Evolutionary conservation across 2,113 vertebrate genomes (phyloP).

Genomic region (Chlorocebus sabaeus): DNA sequence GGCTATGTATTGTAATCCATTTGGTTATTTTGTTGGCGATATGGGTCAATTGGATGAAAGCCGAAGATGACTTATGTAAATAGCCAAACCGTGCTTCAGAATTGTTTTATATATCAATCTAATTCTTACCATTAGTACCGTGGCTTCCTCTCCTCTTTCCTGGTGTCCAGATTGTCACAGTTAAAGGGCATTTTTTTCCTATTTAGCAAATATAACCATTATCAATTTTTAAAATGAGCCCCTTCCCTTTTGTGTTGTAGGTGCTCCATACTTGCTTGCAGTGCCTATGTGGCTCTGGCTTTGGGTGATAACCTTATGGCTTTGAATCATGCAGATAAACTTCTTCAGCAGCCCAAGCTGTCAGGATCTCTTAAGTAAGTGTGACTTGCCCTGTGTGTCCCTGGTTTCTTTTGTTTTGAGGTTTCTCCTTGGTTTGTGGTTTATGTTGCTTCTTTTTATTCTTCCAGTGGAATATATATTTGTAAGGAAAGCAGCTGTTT

Average conservation of each 20-base stretch:
- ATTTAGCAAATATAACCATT: not conserved
- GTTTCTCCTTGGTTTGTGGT: not conserved
- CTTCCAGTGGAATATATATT: not conserved
- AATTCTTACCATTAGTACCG: not conserved
- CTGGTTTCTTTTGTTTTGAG: not conserved
- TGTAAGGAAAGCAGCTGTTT: not conserved
- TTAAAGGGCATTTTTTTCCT: not conserved
- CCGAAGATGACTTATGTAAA: not conserved
- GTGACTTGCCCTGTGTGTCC: not conserved
- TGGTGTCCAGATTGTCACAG: not conserved
- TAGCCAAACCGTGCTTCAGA: not conserved
- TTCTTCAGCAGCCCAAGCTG: conserved; percentile 95
- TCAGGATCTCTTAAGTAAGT: conserved; percentile 98
- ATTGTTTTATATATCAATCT: not conserved
- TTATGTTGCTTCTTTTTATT: not conserved
- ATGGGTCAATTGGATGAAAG: not conserved
- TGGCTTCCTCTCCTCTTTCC: not conserved
- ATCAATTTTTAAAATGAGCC: accelerated
- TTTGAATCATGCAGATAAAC: conserved; percentile 95
- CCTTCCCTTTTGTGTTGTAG: conserved; percentile 74
- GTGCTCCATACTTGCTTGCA: conserved; percentile 97
- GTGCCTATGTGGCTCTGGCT: conserved; percentile 95
- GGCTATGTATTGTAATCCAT: not conserved
- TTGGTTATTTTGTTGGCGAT: not conserved
- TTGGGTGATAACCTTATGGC: conserved; percentile 98